Evolutionary conservation across 2,797 vertebrate species (phyloP), one percentile per base, ranked within the genome.

Genomic region (Melanotaenia nigrans): DNA sequence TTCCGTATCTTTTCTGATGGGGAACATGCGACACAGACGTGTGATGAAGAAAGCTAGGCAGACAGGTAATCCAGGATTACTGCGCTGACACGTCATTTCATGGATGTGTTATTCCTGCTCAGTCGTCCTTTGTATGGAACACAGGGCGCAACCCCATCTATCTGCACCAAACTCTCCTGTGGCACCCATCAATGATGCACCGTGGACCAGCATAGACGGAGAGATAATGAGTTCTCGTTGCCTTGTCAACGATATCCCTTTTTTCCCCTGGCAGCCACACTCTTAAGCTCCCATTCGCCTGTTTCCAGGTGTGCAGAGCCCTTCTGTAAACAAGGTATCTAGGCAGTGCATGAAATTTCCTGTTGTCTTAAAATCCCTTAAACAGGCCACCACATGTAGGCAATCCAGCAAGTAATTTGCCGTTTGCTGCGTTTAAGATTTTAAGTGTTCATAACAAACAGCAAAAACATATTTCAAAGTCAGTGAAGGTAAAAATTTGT

Each of bases 11-110:
- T 0, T 51, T 81, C 76, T 82, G 78, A 83, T 79, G 72, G 33
- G 57, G 38, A 74, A 78, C 38, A 42, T 57, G 71, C 55, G 32
- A 83, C 75, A 25, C 51, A 42, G 70, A 66, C 28, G 30, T 64
- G 47, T 53, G 14, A 72, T 49, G 53, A 69, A 53, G 71, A 65
- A 61, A 77, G 65, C 22, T 36, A 81, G 68, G 72, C 84, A 75
- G 89, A 85, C 84, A 80, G 86, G 86, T 93, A 92, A 92, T 92
- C 91, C 88, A 69, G 90, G 91, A 91, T 92, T 91, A 92, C 82
- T 65, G 73, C 60, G 22, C 55, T 40, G 70, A 84, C 85, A 51
- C 86, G 89, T 90, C 86, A 79, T 84, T 89, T 85, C 79, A 45
- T 54, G 68, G 78, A 85, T 67, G 71, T 35, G 75, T 78, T 83